These are phyloP conservation scores for Brachionus rotundiformis DNA, from an alignment of 1,140 invertebrate genomes.

Conservation along the genomic window DNA sequence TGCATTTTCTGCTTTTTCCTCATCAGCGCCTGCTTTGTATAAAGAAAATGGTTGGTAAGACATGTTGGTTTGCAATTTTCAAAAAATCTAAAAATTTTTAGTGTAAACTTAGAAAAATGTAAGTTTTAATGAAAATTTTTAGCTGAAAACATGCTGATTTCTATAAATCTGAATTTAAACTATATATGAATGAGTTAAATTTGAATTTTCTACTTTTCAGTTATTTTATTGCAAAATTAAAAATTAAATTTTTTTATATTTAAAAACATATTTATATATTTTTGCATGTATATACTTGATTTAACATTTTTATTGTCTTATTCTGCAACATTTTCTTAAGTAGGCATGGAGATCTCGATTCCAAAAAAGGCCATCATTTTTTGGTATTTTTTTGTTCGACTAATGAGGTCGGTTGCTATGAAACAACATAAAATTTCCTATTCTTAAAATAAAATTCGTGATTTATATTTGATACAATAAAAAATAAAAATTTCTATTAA, in stretches of 20 bases:
- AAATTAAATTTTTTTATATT: not conserved
- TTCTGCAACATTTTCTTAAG: not conserved
- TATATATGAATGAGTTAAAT: not conserved
- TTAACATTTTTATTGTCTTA: not conserved
- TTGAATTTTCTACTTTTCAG: not conserved
- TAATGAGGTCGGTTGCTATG: not conserved
- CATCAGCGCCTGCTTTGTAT: conserved; percentile 89
- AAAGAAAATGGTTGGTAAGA: conserved; percentile 85
- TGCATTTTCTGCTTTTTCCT: conserved; percentile 93
- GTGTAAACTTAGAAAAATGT: not conserved
- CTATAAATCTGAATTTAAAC: not conserved
- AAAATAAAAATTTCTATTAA: no score
- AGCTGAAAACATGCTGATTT: conserved; percentile 35
- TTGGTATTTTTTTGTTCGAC: not conserved
- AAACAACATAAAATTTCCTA: not conserved
- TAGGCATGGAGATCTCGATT: not conserved
- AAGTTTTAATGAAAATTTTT: not conserved
- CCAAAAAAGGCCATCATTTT: not conserved
- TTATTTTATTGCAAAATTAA: not conserved
- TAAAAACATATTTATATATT: not conserved
- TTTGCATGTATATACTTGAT: not conserved
- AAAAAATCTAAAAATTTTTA: conserved; percentile 2
- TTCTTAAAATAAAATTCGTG: no score
- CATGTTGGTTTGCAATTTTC: not conserved
- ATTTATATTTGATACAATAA: no score